phyloP scores from a whole-genome alignment of 2,113 vertebrate species.

The Donacobius atricapilla region DNA sequence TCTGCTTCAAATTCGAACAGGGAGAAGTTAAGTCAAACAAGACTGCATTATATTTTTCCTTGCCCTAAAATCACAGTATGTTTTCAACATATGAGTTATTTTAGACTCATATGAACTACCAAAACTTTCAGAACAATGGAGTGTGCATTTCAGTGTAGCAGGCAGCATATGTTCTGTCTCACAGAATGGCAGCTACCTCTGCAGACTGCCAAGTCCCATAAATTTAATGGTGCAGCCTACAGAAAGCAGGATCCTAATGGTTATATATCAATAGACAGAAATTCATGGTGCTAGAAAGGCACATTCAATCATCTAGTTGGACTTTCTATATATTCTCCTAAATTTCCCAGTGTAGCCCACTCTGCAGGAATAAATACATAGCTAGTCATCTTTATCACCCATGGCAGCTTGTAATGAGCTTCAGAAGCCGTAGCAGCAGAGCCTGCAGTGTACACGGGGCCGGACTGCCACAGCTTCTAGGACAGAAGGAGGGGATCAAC shows the following conservation, averaged over 20 bases:
- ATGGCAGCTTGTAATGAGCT: not conserved
- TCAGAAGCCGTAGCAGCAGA: not conserved
- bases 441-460: accelerated
- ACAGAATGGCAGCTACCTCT: slow-evolving; percentile 19
- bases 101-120: not conserved
- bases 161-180: slow-evolving; percentile 9
- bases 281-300: not conserved
- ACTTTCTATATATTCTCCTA: slow-evolving; percentile 24
- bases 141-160: not conserved
- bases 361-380: not conserved
- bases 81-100: not conserved
- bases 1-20: not conserved
- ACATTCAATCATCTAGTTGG: slow-evolving; percentile 4
- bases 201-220: not conserved
- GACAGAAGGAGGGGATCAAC: not conserved
- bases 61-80: not conserved
- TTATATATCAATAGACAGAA: slow-evolving; percentile 7
- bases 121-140: not conserved
- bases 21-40: not conserved
- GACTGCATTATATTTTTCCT: not conserved
- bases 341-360: not conserved
- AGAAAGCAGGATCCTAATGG: slow-evolving; percentile 21
- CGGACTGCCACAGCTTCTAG: not conserved
- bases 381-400: slow-evolving; percentile 1
- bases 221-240: not conserved